phyloP scores from a whole-genome alignment of 1,140 invertebrate genomes.

The Cardiocondyla obscurior region DNA sequence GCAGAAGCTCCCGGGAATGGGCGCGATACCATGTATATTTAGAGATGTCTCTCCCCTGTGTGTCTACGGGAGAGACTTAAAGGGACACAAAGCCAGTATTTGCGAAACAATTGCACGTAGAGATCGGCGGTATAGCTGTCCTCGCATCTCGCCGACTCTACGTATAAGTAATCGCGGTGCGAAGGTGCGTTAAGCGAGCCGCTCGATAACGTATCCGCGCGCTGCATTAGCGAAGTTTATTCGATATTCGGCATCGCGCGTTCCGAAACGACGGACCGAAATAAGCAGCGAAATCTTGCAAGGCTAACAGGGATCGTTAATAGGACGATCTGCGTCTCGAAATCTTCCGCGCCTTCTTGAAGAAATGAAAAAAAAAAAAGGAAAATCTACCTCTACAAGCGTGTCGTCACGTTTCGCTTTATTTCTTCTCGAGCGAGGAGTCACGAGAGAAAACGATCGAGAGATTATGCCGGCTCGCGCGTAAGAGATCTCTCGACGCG shows the following conservation, averaged over 20 bases:
- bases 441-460: slow-evolving; percentile 14
- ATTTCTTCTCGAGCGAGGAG: neutral
- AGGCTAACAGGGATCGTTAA: neutral
- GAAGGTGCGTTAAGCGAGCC: neutral
- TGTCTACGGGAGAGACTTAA: slow-evolving; percentile 11
- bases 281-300: neutral
- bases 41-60: slow-evolving; percentile 12
- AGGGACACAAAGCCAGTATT: slow-evolving; percentile 51
- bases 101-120: slow-evolving; percentile 22
- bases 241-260: neutral
- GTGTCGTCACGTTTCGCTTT: neutral
- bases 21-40: slow-evolving; percentile 16
- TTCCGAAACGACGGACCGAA: neutral
- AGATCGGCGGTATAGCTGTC: slow-evolving; percentile 19
- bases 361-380: neutral
- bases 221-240: neutral
- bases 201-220: neutral
- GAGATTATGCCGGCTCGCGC: slow-evolving; percentile 20
- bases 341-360: neutral
- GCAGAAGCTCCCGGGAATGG: neutral
- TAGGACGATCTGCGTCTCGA: neutral
- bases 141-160: neutral
- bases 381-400: neutral
- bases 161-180: neutral
- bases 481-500: neutral